A percentile compares a stretch with the other conserved stretches of the same genome.
These are phyloP conservation scores for Aromia moschata DNA, from an alignment of 2,888 invertebrate species.

Conservation along the genomic window DNA sequence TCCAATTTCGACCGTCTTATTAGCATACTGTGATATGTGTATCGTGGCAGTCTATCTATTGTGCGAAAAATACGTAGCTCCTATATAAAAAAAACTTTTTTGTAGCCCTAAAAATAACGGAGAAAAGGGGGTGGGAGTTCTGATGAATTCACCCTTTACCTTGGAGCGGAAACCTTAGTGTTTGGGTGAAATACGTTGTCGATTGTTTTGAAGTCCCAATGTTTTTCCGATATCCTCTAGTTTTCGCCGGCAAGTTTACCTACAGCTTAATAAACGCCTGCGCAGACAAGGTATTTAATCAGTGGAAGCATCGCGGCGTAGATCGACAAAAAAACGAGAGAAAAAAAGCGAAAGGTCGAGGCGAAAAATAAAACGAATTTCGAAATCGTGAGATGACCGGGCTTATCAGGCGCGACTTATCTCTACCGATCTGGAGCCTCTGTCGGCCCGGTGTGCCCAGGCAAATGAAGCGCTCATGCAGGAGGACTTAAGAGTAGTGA, in stretches of 20 bases:
- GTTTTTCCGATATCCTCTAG: too few relatives aligned
- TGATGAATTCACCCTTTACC: too few relatives aligned
- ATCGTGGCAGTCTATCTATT: too few relatives aligned
- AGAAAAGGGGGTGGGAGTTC: too few relatives aligned
- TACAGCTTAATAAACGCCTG: conserved; percentile 22
- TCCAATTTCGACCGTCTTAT: too few relatives aligned
- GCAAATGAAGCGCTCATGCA: conserved; percentile 45
- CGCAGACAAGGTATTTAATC: conserved; percentile 30
- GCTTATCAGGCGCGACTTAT: conserved; percentile 49
- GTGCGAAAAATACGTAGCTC: too few relatives aligned
- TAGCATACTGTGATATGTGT: too few relatives aligned
- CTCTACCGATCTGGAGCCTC: conserved; percentile 42
- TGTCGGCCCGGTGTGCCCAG: conserved; percentile 22
- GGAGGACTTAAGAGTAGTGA: too few relatives aligned
- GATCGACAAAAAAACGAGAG: conserved; percentile 29
- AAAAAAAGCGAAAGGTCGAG: conserved; percentile 24
- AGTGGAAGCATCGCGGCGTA: conserved; percentile 28
- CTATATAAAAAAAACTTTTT: too few relatives aligned
- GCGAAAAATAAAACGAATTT: conserved; percentile 31
- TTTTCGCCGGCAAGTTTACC: too few relatives aligned
- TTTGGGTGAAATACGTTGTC: conserved; percentile 2
- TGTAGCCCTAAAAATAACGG: too few relatives aligned
- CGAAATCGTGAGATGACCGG: conserved; percentile 52
- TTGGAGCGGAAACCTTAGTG: too few relatives aligned
- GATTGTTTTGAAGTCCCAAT: neutral